A percentile compares a stretch with the other conserved stretches of the same genome.
Conservation (phyloP, 37 sponge, comb jelly and placozoan genomes). For the Crambe crambe region DNA sequence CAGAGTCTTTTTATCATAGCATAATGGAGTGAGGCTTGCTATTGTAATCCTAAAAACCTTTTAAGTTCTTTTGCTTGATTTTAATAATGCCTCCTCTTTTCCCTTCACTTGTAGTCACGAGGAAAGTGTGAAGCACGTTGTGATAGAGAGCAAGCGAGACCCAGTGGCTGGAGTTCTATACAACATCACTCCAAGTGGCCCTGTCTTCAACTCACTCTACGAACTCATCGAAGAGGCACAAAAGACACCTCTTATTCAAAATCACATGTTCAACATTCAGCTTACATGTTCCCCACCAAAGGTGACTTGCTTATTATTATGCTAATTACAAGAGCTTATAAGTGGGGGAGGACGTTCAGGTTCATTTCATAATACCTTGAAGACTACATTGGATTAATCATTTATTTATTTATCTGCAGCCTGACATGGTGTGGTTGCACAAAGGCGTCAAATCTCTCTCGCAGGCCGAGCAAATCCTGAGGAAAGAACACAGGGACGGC, state of each 20-base stretch:
- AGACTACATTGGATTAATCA: background rate
- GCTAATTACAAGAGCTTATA: background rate
- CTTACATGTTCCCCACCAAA: slow-evolving; percentile 66
- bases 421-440: slow-evolving; percentile 69
- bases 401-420: slow-evolving; percentile 19
- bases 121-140: slow-evolving; percentile 69
- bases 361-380: too few relatives aligned
- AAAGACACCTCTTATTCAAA: slow-evolving; percentile 61
- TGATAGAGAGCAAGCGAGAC: slow-evolving; percentile 71
- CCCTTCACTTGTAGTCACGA: slow-evolving; percentile 76
- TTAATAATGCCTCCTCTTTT: too few relatives aligned
- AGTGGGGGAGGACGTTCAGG: too few relatives aligned
- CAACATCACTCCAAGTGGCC: slow-evolving; percentile 73
- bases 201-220: slow-evolving; percentile 63
- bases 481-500: slow-evolving; percentile 72
- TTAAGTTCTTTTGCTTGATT: too few relatives aligned
- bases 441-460: slow-evolving; percentile 55
- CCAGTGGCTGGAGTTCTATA: slow-evolving; percentile 72
- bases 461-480: slow-evolving; percentile 65
- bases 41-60: too few relatives aligned
- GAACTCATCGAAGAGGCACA: slow-evolving; percentile 74
- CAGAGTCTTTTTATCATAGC: too few relatives aligned
- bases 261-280: slow-evolving; percentile 66
- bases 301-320: slow-evolving; percentile 21
- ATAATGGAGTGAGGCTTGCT: too few relatives aligned